phyloP scores from a whole-genome alignment of 1,140 invertebrate genomes.

The Heterodera carotae region DNA sequence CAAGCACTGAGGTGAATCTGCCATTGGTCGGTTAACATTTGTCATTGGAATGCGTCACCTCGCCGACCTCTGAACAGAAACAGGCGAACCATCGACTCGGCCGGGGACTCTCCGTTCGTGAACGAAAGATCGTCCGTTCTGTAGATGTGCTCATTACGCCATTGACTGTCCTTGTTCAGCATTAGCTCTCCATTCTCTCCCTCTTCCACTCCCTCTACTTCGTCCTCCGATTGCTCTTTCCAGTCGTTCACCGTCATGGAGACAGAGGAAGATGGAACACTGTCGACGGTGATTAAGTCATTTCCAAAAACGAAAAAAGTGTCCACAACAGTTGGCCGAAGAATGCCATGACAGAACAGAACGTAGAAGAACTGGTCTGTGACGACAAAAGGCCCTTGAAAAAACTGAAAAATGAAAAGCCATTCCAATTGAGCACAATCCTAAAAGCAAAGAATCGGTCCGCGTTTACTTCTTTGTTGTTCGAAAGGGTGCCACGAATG shows the following conservation, averaged over 20 bases:
- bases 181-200: background rate
- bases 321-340: conserved; percentile 16
- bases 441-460: too few relatives aligned
- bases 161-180: background rate
- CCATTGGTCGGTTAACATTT: background rate
- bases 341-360: conserved; percentile 8
- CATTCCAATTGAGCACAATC: background rate
- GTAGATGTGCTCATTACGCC: background rate
- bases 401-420: conserved; percentile 6
- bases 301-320: conserved; percentile 18
- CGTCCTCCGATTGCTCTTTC: background rate
- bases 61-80: conserved; percentile 21
- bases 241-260: background rate
- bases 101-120: conserved; percentile 1
- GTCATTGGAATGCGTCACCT: background rate
- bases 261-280: background rate
- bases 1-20: conserved; percentile 10
- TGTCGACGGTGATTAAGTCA: background rate
- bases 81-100: conserved; percentile 24
- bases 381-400: conserved; percentile 22
- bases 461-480: conserved; percentile 14
- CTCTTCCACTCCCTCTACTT: background rate
- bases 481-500: conserved; percentile 9
- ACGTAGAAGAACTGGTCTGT: conserved; percentile 22
- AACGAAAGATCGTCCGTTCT: background rate